These are phyloP conservation scores for Sylvicola fuscatus DNA, from an alignment of 2,888 invertebrate species.

Conservation along the genomic window DNA sequence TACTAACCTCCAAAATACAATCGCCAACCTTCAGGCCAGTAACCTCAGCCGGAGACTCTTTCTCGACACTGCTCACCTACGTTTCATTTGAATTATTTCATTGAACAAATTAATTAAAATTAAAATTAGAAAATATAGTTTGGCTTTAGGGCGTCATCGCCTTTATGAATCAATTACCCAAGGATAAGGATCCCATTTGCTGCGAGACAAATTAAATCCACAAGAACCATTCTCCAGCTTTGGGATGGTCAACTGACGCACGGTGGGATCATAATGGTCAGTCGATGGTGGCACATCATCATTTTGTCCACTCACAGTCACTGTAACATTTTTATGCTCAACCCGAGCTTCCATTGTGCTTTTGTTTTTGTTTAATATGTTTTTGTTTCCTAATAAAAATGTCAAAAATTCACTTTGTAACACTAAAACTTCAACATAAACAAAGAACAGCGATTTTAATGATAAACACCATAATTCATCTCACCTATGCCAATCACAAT, in stretches of 20 bases:
- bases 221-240: constrained; percentile 36
- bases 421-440: too few species aligned
- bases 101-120: too few species aligned
- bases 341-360: too few species aligned
- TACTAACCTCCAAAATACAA: constrained; percentile 46
- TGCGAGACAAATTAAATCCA: constrained; percentile 52
- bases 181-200: constrained; percentile 65
- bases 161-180: constrained; percentile 36
- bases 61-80: constrained; percentile 40
- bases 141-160: too few species aligned
- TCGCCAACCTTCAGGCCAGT: constrained; percentile 49
- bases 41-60: constrained; percentile 35
- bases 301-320: constrained; percentile 2
- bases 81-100: constrained; percentile 2
- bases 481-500: too few species aligned
- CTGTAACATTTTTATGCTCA: constrained; percentile 1
- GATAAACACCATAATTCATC: too few species aligned
- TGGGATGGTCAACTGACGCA: constrained; percentile 31
- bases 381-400: too few species aligned
- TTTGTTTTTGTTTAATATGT: too few species aligned
- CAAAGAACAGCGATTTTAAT: too few species aligned
- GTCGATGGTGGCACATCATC: too few species aligned
- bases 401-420: too few species aligned
- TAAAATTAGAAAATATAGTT: too few species aligned
- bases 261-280: constrained; percentile 16